A percentile compares a stretch with the other conserved stretches of the same genome.
Conservation (phyloP, 2,113 vertebrate species). For the Pseudorasbora parva region DNA sequence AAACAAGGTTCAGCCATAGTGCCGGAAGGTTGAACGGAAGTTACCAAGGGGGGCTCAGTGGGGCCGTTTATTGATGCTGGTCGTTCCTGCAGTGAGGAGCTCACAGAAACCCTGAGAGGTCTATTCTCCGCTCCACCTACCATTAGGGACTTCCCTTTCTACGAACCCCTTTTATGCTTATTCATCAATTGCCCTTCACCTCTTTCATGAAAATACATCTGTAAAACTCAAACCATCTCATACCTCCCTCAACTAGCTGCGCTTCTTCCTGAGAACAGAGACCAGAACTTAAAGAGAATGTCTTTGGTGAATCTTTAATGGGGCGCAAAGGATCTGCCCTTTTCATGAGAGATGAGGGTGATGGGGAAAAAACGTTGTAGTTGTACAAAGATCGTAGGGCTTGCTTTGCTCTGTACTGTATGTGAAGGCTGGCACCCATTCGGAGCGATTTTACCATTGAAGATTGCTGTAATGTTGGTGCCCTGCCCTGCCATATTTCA, state of each 20-base stretch:
- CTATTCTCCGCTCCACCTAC: constrained; percentile 57
- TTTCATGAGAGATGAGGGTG: constrained; percentile 17
- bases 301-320: constrained; percentile 39
- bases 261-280: constrained; percentile 18
- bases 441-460: not conserved
- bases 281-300: constrained; percentile 6
- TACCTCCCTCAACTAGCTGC: not conserved
- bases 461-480: no score
- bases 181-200: constrained; percentile 22
- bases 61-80: constrained; percentile 42
- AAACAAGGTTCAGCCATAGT: not conserved
- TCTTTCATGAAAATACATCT: constrained; percentile 32
- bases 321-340: constrained; percentile 28
- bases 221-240: constrained; percentile 8
- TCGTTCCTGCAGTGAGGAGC: constrained; percentile 62
- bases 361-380: not conserved
- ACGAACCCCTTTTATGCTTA: constrained; percentile 62
- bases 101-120: constrained; percentile 70
- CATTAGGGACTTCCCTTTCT: constrained; percentile 73
- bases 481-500: no score
- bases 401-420: constrained; percentile 10
- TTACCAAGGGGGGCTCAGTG: constrained; percentile 2
- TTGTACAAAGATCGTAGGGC: not conserved
- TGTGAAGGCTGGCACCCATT: not conserved
- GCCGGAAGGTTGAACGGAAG: not conserved